A percentile compares a stretch with the other conserved stretches of the same genome.
Evolutionary conservation across 2,797 vertebrate genomes (phyloP).

Genomic region (Notolabrus celidotus): DNA sequence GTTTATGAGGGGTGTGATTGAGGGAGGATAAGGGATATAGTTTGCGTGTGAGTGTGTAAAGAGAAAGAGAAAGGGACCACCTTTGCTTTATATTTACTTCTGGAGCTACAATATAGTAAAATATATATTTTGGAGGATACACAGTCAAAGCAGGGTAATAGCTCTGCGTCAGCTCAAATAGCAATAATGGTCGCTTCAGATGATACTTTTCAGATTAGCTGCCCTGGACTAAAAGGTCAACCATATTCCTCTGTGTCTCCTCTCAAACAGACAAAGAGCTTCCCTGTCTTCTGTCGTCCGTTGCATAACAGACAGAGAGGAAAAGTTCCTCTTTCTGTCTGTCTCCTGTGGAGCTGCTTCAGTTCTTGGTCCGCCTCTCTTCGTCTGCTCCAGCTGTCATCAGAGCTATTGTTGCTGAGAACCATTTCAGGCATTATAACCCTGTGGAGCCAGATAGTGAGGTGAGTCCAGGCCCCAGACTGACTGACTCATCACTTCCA

Average conservation of each 20-base stretch:
- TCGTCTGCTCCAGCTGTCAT: constrained; percentile 78
- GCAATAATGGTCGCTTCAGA: constrained; percentile 66
- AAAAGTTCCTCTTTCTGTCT: constrained; percentile 68
- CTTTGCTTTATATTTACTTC: constrained; percentile 53
- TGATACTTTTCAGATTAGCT: constrained; percentile 65
- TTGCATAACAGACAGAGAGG: constrained; percentile 70
- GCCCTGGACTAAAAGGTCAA: constrained; percentile 60
- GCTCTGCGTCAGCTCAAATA: constrained; percentile 19
- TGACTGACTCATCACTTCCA: constrained; percentile 49
- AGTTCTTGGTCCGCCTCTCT: constrained; percentile 39
- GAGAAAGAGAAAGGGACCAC: constrained; percentile 43
- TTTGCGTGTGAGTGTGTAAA: background rate
- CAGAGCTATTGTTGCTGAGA: constrained; percentile 74
- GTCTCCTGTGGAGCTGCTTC: constrained; percentile 45
- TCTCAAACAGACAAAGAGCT: constrained; percentile 64
- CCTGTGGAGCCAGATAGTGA: constrained; percentile 63
- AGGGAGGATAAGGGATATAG: constrained; percentile 64
- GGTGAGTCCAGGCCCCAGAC: constrained; percentile 63
- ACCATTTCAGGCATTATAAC: constrained; percentile 55
- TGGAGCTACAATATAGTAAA: constrained; percentile 35
- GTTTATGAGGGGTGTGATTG: constrained; percentile 83
- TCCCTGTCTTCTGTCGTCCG: constrained; percentile 62
- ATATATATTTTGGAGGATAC: constrained; percentile 43
- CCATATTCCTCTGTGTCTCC: constrained; percentile 62
- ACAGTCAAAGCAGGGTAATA: constrained; percentile 27